Evolutionary conservation across 2,797 vertebrate genomes (phyloP), one percentile per base, ranked within the genome.

Genomic region (Phrynocephalus forsythii): DNA sequence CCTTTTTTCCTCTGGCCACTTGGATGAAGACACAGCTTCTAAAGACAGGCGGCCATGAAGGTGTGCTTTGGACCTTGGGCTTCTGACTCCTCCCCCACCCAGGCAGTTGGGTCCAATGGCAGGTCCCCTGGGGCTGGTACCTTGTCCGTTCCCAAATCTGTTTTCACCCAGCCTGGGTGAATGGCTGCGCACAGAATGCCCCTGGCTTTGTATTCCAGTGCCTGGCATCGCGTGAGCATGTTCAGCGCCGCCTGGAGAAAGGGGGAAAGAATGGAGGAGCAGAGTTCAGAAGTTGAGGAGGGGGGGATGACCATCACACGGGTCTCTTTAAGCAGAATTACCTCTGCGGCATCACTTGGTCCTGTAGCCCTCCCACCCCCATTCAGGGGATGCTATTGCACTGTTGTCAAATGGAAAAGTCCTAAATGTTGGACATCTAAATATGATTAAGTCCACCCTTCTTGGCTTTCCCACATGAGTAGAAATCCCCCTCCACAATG

Each of bases 241-340:
- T 96, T 95, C 77, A 96, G 89, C 18, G 93, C 89, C 85, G 91
- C 92, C 95, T 96, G 90, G 0, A 22, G 18, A 71, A 11, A 66
- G 76, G 72, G 80, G 56, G 18, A 60, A 20, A 20, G 38, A 9
- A 56, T 5, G 48, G 28, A 30, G 26, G 2, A 0, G 15, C 67
- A 24, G 33, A 9, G 1, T 8, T 68, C 20, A 63, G 10, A 22
- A 6, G 60, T 13, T 28, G 26, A 11, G 9, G 24, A 71, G 16
- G 26, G 66, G n/a, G 44, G 63, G 24, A 68, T 11, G 63, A n/a
- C 1, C 9, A 5, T 24, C 33, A 38, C 18, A 16, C 28, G 24
- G 16, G 24, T n/a, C 13, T 16, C 38, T 11, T 44, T 67, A 1
- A 28, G 11, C 38, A 63, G 60, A 63, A 15, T 4, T 63, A 4